These are phyloP conservation scores for Trissolcus brochymenae DNA, from an alignment of 2,888 invertebrate genomes.

Conservation along the genomic window DNA sequence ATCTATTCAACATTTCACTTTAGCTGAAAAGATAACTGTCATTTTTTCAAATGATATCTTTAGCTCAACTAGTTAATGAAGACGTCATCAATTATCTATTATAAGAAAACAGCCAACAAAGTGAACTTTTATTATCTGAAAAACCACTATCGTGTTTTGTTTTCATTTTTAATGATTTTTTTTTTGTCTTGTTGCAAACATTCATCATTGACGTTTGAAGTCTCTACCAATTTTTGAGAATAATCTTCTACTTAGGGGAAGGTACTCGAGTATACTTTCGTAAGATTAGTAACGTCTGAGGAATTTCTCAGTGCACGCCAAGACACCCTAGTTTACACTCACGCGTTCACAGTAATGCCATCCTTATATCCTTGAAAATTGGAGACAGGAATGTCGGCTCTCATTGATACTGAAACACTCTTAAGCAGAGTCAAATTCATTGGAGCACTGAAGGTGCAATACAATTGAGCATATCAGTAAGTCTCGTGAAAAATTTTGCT, in stretches of 20 bases:
- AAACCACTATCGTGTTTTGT: no score
- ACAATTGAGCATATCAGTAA: slow-evolving; percentile 24
- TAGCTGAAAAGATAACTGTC: no score
- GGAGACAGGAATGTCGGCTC: slow-evolving; percentile 15
- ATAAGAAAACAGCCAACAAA: no score
- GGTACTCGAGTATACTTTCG: slow-evolving; percentile 27
- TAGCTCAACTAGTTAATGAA: no score
- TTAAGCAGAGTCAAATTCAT: slow-evolving; percentile 36
- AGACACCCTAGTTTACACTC: slow-evolving; percentile 42
- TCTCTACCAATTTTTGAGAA: no score
- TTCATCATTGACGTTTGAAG: no score
- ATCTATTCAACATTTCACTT: no score
- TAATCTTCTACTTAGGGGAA: not conserved
- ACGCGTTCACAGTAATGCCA: slow-evolving; percentile 40
- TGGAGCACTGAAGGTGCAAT: slow-evolving; percentile 38
- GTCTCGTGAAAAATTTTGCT: not conserved
- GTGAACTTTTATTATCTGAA: no score
- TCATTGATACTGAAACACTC: not conserved
- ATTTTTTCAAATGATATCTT: no score
- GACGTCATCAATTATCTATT: no score
- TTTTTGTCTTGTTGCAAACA: no score
- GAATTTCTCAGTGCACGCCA: slow-evolving; percentile 28
- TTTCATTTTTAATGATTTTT: no score
- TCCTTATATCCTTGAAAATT: slow-evolving; percentile 23
- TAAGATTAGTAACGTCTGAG: slow-evolving; percentile 38